phyloP scores from a whole-genome alignment of 2,888 invertebrate species.

The Strigamia maritima region DNA sequence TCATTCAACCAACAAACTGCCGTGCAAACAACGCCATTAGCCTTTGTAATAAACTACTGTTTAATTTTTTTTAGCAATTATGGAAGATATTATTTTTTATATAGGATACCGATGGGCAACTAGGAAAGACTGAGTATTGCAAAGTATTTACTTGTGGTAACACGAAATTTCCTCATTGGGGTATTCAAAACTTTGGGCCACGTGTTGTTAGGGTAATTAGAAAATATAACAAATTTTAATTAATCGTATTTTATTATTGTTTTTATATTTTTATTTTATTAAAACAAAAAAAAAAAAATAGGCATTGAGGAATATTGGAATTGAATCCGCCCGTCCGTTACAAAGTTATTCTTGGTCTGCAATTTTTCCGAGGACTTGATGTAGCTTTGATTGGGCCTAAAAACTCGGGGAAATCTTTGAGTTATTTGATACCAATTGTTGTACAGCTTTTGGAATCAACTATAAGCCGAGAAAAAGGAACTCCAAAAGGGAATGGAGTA shows the following conservation, averaged over 20 bases:
- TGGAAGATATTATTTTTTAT: not conserved
- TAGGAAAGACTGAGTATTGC: slow-evolving; percentile 53
- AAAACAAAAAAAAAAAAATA: too few species aligned
- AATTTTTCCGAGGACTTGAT: slow-evolving; percentile 63
- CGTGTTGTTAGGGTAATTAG: not conserved
- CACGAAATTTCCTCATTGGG: not conserved
- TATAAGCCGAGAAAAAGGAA: not conserved
- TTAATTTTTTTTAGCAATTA: not conserved
- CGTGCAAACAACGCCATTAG: not conserved
- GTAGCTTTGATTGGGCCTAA: slow-evolving; percentile 63
- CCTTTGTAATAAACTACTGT: too few species aligned
- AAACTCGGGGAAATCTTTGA: slow-evolving; percentile 66
- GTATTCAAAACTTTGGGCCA: not conserved
- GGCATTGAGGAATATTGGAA: not conserved
- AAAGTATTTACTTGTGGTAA: slow-evolving; percentile 44
- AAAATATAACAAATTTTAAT: not conserved
- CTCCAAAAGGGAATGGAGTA: not conserved
- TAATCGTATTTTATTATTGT: not conserved
- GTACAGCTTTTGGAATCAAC: slow-evolving; percentile 40
- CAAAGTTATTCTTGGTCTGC: slow-evolving; percentile 71
- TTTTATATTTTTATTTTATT: not conserved
- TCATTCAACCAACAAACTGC: not conserved
- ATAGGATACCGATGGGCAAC: not conserved
- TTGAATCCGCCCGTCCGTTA: slow-evolving; percentile 54
- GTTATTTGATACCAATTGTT: slow-evolving; percentile 62